Base-by-base conservation (phyloP, 2,113 vertebrate species). In the Aptenodytes forsteri region DNA sequence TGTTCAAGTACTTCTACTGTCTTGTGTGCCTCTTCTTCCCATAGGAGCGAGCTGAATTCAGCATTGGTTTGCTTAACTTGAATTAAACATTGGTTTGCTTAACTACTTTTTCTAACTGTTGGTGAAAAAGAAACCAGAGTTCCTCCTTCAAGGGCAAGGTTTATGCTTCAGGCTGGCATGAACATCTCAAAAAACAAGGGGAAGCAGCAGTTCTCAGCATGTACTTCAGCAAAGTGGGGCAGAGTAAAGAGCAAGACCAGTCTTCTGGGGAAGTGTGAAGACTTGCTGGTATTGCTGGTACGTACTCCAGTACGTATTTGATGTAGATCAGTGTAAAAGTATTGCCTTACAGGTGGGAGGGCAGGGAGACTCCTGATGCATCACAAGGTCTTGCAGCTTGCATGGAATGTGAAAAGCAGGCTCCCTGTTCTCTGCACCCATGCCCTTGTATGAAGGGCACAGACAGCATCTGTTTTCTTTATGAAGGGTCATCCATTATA, bases 231-330 rank as follows among this genome's bases (percentile, higher is more conserved):
- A 62, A 87, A 81, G 22, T 22, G 30, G 19, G 15, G 15, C n/a
- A 61, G 59, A 58, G 29, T 46, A 71, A 87, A 76, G 14, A 81
- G 16, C 61, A 80, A 58, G 69, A 80, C 19, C 14, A 38, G 30
- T 38, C 56, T 76, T 61, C 34, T 47, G 42, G 38, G 18, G 50
- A 91, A 91, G 49, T 3, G 0, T 34, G 54, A 83, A 84, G 79
- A 58, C 26, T 80, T 75, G 9, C 29, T 47, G 49, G 27, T 65
- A 13, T 66, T 65, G 54, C 54, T 55, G 29, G 34, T 46, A 47
- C 2, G 0, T 26, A 32, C 32, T 56, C 36, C 61, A 40, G 34
- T 49, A 69, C 1, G 0, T 62, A 16, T 36, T 66, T 71, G 20
- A 76, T 40, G 20, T 11, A 55, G 64, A 46, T 11, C 22, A 56